Evolutionary conservation across 2,797 vertebrate species (phyloP).

Genomic region (Girardinus metallicus): DNA sequence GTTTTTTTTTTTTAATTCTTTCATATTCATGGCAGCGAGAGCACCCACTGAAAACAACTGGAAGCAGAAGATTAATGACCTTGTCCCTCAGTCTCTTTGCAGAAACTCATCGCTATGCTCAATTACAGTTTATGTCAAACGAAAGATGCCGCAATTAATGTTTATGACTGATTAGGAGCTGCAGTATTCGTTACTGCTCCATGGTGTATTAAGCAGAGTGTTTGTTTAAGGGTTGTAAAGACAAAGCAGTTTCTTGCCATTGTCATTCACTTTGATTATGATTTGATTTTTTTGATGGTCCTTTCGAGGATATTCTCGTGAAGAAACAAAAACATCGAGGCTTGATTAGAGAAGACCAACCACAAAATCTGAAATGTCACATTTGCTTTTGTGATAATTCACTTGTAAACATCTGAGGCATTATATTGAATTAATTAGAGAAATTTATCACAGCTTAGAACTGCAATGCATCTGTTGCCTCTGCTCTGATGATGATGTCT

Average conservation of each 20-base stretch:
- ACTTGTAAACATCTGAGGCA: conserved; percentile 49
- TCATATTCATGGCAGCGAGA: conserved; percentile 12
- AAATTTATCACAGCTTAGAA: conserved; percentile 49
- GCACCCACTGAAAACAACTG: conserved; percentile 23
- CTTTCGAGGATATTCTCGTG: conserved; percentile 25
- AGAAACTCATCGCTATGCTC: conserved; percentile 67
- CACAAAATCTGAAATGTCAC: conserved; percentile 33
- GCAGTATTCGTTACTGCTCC: conserved; percentile 69
- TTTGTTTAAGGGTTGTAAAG: conserved; percentile 71
- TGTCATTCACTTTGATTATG: conserved; percentile 53
- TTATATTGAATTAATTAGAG: conserved; percentile 59
- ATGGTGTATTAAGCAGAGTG: conserved; percentile 68
- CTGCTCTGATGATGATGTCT: conserved; percentile 45
- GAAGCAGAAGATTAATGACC: conserved; percentile 38
- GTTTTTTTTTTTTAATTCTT: background rate
- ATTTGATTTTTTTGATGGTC: conserved; percentile 40
- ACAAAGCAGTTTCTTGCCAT: conserved; percentile 46
- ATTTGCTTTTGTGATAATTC: conserved; percentile 36
- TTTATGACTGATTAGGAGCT: conserved; percentile 74
- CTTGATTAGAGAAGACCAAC: conserved; percentile 3
- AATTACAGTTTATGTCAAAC: conserved; percentile 73
- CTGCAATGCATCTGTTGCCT: conserved; percentile 33
- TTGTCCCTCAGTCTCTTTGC: conserved; percentile 26
- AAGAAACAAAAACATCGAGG: background rate
- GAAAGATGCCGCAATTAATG: conserved; percentile 75